These are phyloP conservation scores for Laothoe populi DNA, from an alignment of 2,888 invertebrate genomes.

Conservation along the genomic window DNA sequence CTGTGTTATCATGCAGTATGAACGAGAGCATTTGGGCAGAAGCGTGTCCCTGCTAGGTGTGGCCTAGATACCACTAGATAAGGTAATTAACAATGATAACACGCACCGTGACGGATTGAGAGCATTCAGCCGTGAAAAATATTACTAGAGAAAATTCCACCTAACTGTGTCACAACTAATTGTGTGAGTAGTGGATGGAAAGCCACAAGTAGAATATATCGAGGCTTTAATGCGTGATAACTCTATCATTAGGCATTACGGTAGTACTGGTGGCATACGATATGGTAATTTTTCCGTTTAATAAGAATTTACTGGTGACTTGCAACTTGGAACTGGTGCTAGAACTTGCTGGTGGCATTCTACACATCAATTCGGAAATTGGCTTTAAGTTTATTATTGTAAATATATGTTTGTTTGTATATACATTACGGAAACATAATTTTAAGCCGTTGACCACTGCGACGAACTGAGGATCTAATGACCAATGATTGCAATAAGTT, in stretches of 20 bases:
- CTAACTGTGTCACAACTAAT: background rate
- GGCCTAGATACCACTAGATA: conserved; percentile 61
- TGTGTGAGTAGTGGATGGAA: no score
- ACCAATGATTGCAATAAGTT: background rate
- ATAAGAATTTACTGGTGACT: no score
- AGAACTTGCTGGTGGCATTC: no score
- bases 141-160: conserved; percentile 16
- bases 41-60: conserved; percentile 39
- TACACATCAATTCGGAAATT: no score
- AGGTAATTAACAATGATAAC: conserved; percentile 54
- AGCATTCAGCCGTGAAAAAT: conserved; percentile 32
- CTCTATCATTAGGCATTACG: no score
- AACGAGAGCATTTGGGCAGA: conserved; percentile 44
- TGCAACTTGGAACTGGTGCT: no score
- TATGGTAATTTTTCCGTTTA: no score
- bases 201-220: no score
- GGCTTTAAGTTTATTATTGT: no score
- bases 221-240: no score
- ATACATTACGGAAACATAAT: background rate
- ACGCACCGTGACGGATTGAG: conserved; percentile 44
- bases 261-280: no score
- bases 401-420: no score
- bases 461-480: conserved; percentile 17
- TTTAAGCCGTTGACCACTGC: background rate
- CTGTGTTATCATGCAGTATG: conserved; percentile 21